Percentiles rank a stretch among this genome's conserved stretches.
phyloP scores from a whole-genome alignment of 2,113 vertebrate genomes.

The Rhizomys pruinosus region DNA sequence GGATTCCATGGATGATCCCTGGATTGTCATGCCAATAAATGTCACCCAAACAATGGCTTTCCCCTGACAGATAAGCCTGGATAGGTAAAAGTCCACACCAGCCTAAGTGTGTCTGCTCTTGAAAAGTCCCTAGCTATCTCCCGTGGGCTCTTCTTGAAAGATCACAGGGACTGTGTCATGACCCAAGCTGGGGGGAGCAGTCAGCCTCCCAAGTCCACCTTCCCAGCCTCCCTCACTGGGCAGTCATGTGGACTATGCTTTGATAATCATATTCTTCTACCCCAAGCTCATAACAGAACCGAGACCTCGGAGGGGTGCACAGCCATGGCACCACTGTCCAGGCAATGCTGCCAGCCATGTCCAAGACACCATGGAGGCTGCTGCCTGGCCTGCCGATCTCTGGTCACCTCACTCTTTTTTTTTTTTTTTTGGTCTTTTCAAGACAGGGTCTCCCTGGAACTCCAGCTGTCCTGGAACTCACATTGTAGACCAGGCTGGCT shows the following conservation, averaged over 20 bases:
- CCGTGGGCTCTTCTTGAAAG: not conserved
- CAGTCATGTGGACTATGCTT: too few relatives aligned
- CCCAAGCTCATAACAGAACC: not conserved
- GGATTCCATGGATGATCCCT: not conserved
- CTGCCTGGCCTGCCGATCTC: not conserved
- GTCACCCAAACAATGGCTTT: not conserved
- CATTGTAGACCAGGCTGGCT: too few relatives aligned
- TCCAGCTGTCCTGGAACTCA: too few relatives aligned
- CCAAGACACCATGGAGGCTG: not conserved
- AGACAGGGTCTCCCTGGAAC: too few relatives aligned
- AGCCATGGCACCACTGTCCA: not conserved
- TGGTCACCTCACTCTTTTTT: not conserved
- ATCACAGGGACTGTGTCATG: not conserved
- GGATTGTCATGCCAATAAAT: not conserved
- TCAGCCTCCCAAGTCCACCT: too few relatives aligned
- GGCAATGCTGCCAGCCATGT: not conserved
- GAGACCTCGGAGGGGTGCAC: not conserved
- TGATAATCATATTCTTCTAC: not conserved
- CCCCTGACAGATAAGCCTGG: not conserved
- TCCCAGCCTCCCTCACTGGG: not conserved
- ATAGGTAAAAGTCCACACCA: not conserved
- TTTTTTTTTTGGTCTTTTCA: too few relatives aligned
- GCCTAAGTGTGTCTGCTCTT: not conserved
- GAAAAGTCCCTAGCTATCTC: not conserved
- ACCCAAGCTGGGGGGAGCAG: not conserved